A percentile compares a stretch with the other conserved stretches of the same genome.
These are phyloP conservation scores for Pangasius djambal DNA, from an alignment of 2,797 vertebrate genomes.

Conservation along the genomic window DNA sequence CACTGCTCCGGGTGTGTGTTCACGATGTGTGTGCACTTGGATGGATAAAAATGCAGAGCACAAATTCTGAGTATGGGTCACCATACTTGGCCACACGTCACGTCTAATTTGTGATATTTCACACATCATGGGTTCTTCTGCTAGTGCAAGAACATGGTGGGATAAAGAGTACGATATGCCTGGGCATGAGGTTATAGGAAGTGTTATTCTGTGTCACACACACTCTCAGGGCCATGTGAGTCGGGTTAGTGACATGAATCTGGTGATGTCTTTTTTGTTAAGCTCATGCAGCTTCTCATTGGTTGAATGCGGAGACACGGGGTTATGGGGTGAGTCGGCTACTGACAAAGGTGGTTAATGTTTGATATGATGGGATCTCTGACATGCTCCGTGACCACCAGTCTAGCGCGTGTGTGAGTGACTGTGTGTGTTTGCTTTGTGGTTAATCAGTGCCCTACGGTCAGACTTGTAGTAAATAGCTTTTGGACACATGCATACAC, in stretches of 20 bases:
- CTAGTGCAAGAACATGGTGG: neutral
- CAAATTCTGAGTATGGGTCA: too few relatives aligned
- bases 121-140: neutral
- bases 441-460: constrained; percentile 54
- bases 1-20: too few relatives aligned
- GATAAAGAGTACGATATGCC: neutral
- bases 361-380: constrained; percentile 55
- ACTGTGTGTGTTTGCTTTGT: constrained; percentile 33
- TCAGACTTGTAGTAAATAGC: constrained; percentile 47
- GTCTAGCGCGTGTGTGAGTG: neutral
- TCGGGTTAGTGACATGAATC: constrained; percentile 71
- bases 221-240: constrained; percentile 72
- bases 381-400: constrained; percentile 21
- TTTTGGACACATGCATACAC: neutral
- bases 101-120: neutral
- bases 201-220: constrained; percentile 26
- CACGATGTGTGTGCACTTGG: too few relatives aligned
- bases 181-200: neutral
- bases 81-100: too few relatives aligned
- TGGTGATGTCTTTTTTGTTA: constrained; percentile 65
- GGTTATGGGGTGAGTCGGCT: neutral
- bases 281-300: constrained; percentile 36
- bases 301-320: constrained; percentile 23
- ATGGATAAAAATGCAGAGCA: too few relatives aligned
- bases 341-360: constrained; percentile 56